phyloP scores from a whole-genome alignment of 2,113 vertebrate genomes.

The Raja brachyura region DNA sequence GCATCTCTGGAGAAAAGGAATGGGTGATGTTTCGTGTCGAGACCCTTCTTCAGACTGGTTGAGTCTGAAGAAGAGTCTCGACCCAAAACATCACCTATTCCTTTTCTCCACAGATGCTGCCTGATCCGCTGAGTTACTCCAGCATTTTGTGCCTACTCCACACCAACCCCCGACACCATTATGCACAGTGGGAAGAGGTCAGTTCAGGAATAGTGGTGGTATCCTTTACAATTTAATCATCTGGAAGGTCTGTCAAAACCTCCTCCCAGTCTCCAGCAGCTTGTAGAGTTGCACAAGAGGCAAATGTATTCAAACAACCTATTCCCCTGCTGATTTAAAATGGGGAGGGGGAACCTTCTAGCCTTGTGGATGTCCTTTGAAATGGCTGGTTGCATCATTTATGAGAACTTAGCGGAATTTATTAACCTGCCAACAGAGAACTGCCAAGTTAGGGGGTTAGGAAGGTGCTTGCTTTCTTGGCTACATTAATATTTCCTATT shows the following conservation, averaged over 20 bases:
- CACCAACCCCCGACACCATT: background rate
- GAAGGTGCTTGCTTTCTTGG: background rate
- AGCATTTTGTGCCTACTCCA: background rate
- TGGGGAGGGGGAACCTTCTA: background rate
- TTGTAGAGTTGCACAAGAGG: background rate
- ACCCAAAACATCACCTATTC: too few relatives aligned
- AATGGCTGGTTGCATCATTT: background rate
- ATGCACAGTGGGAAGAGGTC: background rate
- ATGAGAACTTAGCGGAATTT: background rate
- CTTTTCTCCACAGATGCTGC: too few relatives aligned
- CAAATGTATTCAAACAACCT: background rate
- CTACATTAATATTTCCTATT: background rate
- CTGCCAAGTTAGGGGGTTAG: background rate
- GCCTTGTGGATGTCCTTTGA: background rate
- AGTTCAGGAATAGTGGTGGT: background rate
- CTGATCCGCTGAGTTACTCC: too few relatives aligned
- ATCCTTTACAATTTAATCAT: background rate
- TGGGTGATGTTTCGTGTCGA: too few relatives aligned
- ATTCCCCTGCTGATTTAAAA: background rate
- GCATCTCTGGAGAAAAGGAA: too few relatives aligned
- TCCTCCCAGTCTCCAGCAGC: background rate
- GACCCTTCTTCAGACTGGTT: too few relatives aligned
- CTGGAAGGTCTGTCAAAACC: background rate
- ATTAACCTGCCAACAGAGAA: background rate
- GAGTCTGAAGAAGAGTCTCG: too few relatives aligned